Percentiles rank a stretch among this genome's conserved stretches.
phyloP scores from a whole-genome alignment of 1,140 invertebrate species.

The Gonatopus flavifemur region DNA sequence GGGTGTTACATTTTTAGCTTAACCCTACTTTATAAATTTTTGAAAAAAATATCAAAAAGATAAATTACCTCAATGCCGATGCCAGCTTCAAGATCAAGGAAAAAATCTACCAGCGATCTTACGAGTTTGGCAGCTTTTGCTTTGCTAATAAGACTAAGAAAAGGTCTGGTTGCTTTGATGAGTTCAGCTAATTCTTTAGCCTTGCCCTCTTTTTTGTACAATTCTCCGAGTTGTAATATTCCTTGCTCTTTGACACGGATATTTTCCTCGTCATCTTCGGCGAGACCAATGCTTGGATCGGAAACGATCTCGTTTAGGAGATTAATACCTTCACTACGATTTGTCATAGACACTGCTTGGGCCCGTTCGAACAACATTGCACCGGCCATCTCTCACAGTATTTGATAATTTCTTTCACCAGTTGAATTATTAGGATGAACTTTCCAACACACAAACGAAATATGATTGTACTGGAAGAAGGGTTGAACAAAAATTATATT shows the following conservation, averaged over 20 bases:
- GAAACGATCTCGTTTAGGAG: conserved; percentile 72
- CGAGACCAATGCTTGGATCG: conserved; percentile 64
- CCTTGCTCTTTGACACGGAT: conserved; percentile 87
- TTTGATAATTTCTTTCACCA: no score
- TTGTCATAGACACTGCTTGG: conserved; percentile 69
- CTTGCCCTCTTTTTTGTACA: conserved; percentile 90
- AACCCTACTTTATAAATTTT: no score
- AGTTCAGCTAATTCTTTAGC: conserved; percentile 91
- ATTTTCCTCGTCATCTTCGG: conserved; percentile 81
- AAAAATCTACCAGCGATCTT: conserved; percentile 93
- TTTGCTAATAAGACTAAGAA: conserved; percentile 92
- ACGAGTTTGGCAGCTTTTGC: conserved; percentile 99
- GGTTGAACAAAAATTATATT: neutral
- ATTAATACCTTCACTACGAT: conserved; percentile 71
- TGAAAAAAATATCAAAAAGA: neutral
- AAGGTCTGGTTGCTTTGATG: conserved; percentile 92
- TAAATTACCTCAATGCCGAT: conserved; percentile 79
- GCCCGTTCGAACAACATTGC: conserved; percentile 83
- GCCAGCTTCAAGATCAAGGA: conserved; percentile 92
- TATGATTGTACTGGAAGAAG: neutral
- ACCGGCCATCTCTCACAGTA: conserved; percentile 71
- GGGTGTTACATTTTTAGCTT: neutral
- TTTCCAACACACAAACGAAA: neutral
- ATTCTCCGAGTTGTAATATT: conserved; percentile 84
- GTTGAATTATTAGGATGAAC: neutral